These are phyloP conservation scores for Matsumurasca onukii DNA, from an alignment of 1,140 invertebrate species.

Conservation along the genomic window DNA sequence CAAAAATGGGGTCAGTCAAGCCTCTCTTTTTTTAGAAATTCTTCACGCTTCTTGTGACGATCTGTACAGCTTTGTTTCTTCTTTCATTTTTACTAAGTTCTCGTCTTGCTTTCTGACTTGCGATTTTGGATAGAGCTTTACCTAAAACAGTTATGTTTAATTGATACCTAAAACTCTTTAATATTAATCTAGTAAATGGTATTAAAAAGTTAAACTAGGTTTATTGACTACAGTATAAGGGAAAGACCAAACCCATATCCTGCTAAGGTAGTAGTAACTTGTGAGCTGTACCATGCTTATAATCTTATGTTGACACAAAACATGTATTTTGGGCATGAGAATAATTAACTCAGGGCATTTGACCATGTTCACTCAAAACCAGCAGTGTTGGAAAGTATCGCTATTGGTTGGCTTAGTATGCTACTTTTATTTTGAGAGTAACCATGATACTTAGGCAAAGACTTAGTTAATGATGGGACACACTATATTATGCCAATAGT, in stretches of 20 bases:
- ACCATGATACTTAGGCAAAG: too few relatives aligned
- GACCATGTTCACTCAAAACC: too few relatives aligned
- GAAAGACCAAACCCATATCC: too few relatives aligned
- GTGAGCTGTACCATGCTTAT: background rate
- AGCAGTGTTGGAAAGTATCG: too few relatives aligned
- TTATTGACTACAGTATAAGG: too few relatives aligned
- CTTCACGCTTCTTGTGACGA: slow-evolving; percentile 82
- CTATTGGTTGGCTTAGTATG: too few relatives aligned
- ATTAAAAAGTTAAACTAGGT: background rate
- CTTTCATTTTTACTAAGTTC: slow-evolving; percentile 69
- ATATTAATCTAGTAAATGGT: background rate
- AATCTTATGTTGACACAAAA: background rate
- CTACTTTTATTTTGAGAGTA: too few relatives aligned
- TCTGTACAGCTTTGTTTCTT: slow-evolving; percentile 71
- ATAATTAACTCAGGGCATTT: too few relatives aligned
- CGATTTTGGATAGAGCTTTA: slow-evolving; percentile 48
- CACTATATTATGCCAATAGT: too few relatives aligned
- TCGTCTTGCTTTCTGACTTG: slow-evolving; percentile 50
- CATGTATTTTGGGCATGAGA: too few relatives aligned
- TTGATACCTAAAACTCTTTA: background rate
- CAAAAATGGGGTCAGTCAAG: slow-evolving; percentile 67
- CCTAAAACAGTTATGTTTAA: too few relatives aligned
- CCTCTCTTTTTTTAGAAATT: slow-evolving; percentile 75
- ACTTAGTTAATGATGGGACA: too few relatives aligned
- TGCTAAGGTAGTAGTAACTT: background rate